Base-by-base conservation (phyloP, 2,113 vertebrate species). In the Mus spicilegus region DNA sequence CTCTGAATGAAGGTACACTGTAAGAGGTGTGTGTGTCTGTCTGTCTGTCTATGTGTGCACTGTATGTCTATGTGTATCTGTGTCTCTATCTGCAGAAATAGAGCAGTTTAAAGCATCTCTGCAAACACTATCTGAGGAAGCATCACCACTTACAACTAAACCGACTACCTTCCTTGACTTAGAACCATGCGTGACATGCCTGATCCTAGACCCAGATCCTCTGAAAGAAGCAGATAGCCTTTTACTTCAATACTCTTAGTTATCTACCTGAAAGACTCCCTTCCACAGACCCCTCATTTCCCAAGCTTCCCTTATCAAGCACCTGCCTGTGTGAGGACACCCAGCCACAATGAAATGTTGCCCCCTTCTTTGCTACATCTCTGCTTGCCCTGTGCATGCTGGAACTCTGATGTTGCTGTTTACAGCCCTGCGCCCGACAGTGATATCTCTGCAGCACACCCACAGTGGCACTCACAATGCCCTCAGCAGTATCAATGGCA, bases 201-300 rank as follows among this genome's bases (percentile, higher is more conserved):
- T 90, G 11, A 49, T 14, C 65, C 42, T 72, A 67, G n/a, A 42
- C 19, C 26, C 54, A 39, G 17, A 1, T 39, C 19, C 51, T 30
- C 20, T 9, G 16, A 46, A 89, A 22, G 1, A 76, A 33, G 14
- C 63, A 16, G 39, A 22, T 7, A 20, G 13, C 51, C 8, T 58
- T 75, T 28, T 12, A 3, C 17, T 42, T 46, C 12, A 65, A 24
- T 7, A 16, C 20, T 72, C 54, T 36, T 39, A 7, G 33, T 30
- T 76, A n/a, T 42, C 70, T 17, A 30, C 8, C 4, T 36, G 19
- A 42, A 85, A 28, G 20, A 1, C 11, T 78, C 20, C 10, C 36
- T 12, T n/a, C 12, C 6, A 61, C 0, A 8, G 20, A 1, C 9
- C 20, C 56, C 17, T 51, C 11, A 5, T 13, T 36, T 22, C 1